Evolutionary conservation across 2,797 vertebrate species (phyloP), one percentile per base, ranked within the genome.

Genomic region (Scolopax bukidnonensis): DNA sequence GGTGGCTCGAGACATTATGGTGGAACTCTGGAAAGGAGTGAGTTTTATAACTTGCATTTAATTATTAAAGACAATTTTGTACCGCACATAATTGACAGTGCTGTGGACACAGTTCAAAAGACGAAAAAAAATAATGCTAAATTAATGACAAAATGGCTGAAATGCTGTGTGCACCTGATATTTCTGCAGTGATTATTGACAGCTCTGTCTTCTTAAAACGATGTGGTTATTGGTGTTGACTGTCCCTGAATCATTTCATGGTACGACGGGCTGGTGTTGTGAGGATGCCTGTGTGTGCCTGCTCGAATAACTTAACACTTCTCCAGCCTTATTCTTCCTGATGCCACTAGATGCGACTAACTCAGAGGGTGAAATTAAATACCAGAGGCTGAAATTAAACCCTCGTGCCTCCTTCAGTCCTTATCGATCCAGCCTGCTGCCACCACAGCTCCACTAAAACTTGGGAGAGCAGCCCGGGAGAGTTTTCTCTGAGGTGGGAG

Each of bases 311-410:
- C 77, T 73, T 71, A 79, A 61, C 43, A 6, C 28, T 79, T 93
- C 59, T 84, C 36, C 25, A 64, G 40, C 71, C 83, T 68, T 68
- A 25, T 74, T 85, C 89, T 60, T 33, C 33, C 68, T 24, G 80
- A 24, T 21, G 27, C 87, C 40, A 18, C 56, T 74, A 63, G 83
- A 70, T 69, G 67, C 25, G 2, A 1, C 36, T 38, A 41, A 69
- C 73, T 95, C 9, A 1, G 63, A 87, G 79, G 30, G 70, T 89
- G 96, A 95, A 97, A 97, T 79, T 61, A 19, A 83, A 97, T 70
- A 94, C 91, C 48, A 38, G 67, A 82, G 91, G 91, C 91, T 96
- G 95, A 96, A 96, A 97, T 94, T 91, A 84, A 95, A 96, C 63
- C 76, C 95, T 47, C 40, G 32, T 84, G 94, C 85, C 54, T 77